A percentile compares a stretch with the other conserved stretches of the same genome.
phyloP scores from a whole-genome alignment of 2,888 invertebrate species.

The Drosophila leonis region DNA sequence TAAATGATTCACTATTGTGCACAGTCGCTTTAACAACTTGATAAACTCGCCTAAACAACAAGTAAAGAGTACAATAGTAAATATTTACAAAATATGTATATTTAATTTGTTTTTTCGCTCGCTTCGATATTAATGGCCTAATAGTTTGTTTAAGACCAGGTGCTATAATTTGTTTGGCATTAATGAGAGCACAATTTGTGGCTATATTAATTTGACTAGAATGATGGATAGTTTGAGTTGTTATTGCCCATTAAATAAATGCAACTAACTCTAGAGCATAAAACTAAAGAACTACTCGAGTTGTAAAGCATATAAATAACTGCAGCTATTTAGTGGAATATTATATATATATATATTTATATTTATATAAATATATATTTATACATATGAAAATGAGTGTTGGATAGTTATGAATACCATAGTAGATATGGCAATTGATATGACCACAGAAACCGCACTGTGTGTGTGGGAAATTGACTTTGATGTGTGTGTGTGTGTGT shows the following conservation, averaged over 20 bases:
- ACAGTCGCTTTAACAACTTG: background rate
- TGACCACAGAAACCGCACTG: slow-evolving; percentile 25
- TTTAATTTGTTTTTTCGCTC: background rate
- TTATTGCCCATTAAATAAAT: background rate
- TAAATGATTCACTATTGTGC: background rate
- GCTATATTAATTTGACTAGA: slow-evolving; percentile 9
- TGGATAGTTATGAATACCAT: background rate
- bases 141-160: slow-evolving; percentile 9
- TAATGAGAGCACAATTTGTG: slow-evolving; percentile 4
- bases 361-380: background rate
- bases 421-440: background rate
- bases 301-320: slow-evolving; percentile 8
- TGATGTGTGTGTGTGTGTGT: background rate
- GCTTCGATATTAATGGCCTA: background rate
- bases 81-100: slow-evolving; percentile 2
- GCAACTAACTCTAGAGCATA: background rate
- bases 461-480: slow-evolving; percentile 46
- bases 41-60: background rate
- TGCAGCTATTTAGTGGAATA: background rate
- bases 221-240: slow-evolving; percentile 5
- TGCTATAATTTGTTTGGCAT: background rate
- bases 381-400: background rate
- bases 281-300: background rate
- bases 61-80: background rate
- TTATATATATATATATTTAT: background rate